These are phyloP conservation scores for Drosophila kokeensis DNA, from an alignment of 2,888 invertebrate species.

Conservation along the genomic window DNA sequence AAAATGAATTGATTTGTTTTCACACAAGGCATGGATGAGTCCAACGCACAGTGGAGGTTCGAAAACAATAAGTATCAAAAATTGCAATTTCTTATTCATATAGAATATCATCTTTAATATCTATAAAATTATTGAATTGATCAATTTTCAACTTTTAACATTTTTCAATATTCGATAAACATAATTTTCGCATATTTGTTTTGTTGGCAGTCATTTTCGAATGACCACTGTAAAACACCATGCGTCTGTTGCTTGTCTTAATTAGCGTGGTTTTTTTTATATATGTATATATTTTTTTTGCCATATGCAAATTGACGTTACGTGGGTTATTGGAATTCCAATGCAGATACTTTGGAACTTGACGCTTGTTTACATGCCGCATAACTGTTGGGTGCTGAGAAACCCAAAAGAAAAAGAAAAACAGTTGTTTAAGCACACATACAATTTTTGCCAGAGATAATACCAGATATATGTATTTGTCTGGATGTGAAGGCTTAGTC, in stretches of 20 bases:
- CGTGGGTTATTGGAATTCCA: slow-evolving; percentile 70
- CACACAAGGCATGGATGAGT: slow-evolving; percentile 42
- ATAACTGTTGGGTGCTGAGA: slow-evolving; percentile 34
- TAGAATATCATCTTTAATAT: neutral
- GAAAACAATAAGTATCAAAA: neutral
- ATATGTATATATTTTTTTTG: neutral
- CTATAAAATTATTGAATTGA: neutral
- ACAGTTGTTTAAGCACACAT: slow-evolving; percentile 70
- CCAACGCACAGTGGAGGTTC: slow-evolving; percentile 10
- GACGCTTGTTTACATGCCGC: slow-evolving; percentile 38
- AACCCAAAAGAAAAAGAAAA: slow-evolving; percentile 18
- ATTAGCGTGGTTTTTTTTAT: slow-evolving; percentile 57
- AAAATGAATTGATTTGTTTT: slow-evolving; percentile 78
- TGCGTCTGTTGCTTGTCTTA: slow-evolving; percentile 47
- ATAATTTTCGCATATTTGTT: neutral
- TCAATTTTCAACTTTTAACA: neutral
- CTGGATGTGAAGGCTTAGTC: slow-evolving; percentile 11
- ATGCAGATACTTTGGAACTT: slow-evolving; percentile 16
- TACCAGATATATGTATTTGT: slow-evolving; percentile 36
- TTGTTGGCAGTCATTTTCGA: neutral
- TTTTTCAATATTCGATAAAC: neutral
- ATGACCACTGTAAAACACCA: slow-evolving; percentile 11
- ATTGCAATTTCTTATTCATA: neutral
- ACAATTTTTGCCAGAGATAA: slow-evolving; percentile 29
- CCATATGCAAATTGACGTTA: slow-evolving; percentile 71